These are phyloP conservation scores for Amitus sp. DNA, from an alignment of 2,888 invertebrate genomes.

Conservation along the genomic window DNA sequence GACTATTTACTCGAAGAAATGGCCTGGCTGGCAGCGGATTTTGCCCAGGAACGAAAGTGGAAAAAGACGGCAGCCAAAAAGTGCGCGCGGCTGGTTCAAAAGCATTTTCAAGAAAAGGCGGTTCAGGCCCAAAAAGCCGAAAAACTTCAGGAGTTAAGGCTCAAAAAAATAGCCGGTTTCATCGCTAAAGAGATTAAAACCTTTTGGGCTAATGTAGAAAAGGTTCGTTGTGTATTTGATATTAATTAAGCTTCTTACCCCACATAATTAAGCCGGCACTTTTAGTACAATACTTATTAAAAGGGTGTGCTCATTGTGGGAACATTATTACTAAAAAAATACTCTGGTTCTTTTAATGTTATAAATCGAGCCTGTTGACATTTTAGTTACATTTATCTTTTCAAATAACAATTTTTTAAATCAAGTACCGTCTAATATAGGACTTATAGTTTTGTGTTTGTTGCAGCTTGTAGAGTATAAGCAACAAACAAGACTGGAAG, in stretches of 20 bases:
- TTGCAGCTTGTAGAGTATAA: slow-evolving; percentile 89
- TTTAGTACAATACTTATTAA: slow-evolving; percentile 49
- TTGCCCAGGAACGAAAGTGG: slow-evolving; percentile 97
- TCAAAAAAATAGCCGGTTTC: slow-evolving; percentile 87
- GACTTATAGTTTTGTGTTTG: slow-evolving; percentile 10
- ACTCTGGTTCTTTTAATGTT: slow-evolving; percentile 26
- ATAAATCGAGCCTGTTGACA: slow-evolving; percentile 32
- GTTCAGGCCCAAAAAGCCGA: slow-evolving; percentile 89
- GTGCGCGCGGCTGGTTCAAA: slow-evolving; percentile 91
- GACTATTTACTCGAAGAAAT: slow-evolving; percentile 98
- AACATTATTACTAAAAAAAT: slow-evolving; percentile 54
- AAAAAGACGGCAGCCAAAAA: slow-evolving; percentile 95
- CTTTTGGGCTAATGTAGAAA: slow-evolving; percentile 97
- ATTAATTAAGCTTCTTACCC: no score
- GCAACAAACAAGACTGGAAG: slow-evolving; percentile 90
- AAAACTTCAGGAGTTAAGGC: slow-evolving; percentile 87
- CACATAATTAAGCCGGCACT: slow-evolving; percentile 65
- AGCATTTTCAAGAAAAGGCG: slow-evolving; percentile 91
- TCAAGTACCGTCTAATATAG: no score
- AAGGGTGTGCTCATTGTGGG: slow-evolving; percentile 65
- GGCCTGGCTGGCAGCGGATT: slow-evolving; percentile 98
- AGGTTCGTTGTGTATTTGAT: no score
- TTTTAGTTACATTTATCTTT: slow-evolving; percentile 41
- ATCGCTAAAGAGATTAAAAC: slow-evolving; percentile 93
- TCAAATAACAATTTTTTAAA: no score